Evolutionary conservation across 2,113 vertebrate species (phyloP), one percentile per base, ranked within the genome.

Genomic region (Aegithalos caudatus): DNA sequence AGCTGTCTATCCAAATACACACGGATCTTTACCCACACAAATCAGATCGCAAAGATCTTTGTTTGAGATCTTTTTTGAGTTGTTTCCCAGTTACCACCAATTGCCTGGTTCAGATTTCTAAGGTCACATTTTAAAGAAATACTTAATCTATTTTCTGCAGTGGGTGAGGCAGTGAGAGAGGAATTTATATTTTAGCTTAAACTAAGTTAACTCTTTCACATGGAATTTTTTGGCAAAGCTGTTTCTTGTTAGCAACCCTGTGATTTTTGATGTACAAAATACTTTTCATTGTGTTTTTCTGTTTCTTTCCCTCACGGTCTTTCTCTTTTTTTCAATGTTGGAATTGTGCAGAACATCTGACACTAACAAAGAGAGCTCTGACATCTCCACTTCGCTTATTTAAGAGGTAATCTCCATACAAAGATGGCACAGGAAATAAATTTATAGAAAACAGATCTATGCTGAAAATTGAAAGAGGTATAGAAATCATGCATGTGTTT

Each of bases 301-400:
- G 18, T 2, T 31, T 86, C 20, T 88, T 45, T 84, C 27, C 14
- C 10, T 94, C 24, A 15, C 29, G 57, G 20, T 19, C 54, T 57
- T 86, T 81, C 22, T 92, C 1, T 0, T 35, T 4, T 31, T 92
- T 95, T 72, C 67, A 65, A 22, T 28, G 16, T 70, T 82, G 65
- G 66, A 90, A 29, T 19, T 27, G 6, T 71, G n/a, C 15, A 57
- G 14, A 11, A 17, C 45, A 4, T 74, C 67, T 69, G 61, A 90
- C 31, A n/a, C 8, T 76, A 76, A 67, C 24, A 37, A 58, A 79
- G 21, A 88, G 23, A 77, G 42, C 27, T 66, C 19, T 83, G 66
- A 69, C 66, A 60, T 94, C 78, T 83, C 45, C 72, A 10, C n/a
- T 96, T 64, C 54, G 44, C 50, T 78, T 80, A 92, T 78, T 79